Base-by-base conservation (phyloP, 2,113 vertebrate genomes). In the Oreochromis niloticus region DNA sequence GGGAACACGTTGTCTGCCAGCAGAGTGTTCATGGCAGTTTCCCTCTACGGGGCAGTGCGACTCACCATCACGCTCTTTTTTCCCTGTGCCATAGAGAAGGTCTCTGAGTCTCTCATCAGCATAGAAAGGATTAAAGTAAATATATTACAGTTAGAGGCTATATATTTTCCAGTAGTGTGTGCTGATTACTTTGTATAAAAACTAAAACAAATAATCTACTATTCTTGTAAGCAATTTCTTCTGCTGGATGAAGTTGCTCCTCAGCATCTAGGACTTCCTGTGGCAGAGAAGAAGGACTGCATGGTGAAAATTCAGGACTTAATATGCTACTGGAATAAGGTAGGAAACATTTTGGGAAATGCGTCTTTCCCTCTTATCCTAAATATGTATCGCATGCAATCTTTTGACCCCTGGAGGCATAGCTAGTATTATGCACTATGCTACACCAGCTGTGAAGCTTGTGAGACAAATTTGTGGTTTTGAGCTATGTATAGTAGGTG, bases 41-140 rank as follows among this genome's bases (percentile, higher is more conserved):
- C 97, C 1, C 95, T 99, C 14, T 99, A 99, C 0, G 93, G 96
- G 2, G 97, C 98, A 0, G 97, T 99, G 46, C 95, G 98, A 9
- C 94, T 99, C 95, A 99, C 97, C 0, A 96, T 99, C 85, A 99
- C 98, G 0, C 97, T 99, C 10, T 99, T 99, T 96, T 99, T 99
- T 93, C 98, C 98, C 0, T 39, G 95, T 0, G 98, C 98, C 52
- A 94, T 99, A 1, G 98, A 99, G 96, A 98, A 90, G 86, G 95
- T 95, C 9, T 99, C 98, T 0, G 98, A 99, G 91, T 80, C 97
- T 0, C 36, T 97, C 7, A 93, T 99, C 94, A 99, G 98, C 96
- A 97, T 99, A 85, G 96, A 85, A 4, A 97, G 98, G 43, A 99
- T 99, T 91, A 96, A 99, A 97, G 98, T 99, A 95, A 87, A 73